Evolutionary conservation across 2,113 vertebrate genomes (phyloP).

Genomic region (Geococcyx californianus): DNA sequence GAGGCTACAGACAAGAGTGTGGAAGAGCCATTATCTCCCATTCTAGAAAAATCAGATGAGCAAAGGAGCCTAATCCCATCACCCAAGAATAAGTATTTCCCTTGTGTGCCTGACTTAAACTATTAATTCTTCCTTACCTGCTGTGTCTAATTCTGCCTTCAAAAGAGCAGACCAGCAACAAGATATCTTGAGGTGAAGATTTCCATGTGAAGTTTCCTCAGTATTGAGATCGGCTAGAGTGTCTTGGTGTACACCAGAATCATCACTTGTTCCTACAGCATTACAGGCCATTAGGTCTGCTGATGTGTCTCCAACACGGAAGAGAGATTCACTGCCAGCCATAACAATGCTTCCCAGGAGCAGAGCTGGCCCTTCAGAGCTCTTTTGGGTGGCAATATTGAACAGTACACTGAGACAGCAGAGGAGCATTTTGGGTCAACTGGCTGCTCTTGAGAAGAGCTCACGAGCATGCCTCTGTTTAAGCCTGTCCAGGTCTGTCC

Average conservation of each 20-base stretch:
- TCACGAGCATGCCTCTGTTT: background rate
- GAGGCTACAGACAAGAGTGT: background rate
- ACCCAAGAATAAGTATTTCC: background rate
- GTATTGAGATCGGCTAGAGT: background rate
- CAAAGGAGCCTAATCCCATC: background rate
- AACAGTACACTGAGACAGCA: background rate
- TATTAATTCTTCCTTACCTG: background rate
- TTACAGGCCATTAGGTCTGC: background rate
- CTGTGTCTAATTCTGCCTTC: background rate
- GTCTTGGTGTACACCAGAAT: background rate
- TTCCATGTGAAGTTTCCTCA: background rate
- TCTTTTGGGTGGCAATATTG: background rate
- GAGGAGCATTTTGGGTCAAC: background rate
- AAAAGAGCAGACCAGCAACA: background rate
- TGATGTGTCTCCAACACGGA: accelerated
- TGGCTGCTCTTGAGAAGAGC: background rate
- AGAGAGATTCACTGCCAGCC: background rate
- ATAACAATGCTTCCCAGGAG: background rate
- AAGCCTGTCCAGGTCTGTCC: background rate
- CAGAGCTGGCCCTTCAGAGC: background rate
- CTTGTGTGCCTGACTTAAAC: background rate
- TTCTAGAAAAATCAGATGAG: background rate
- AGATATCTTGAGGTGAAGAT: background rate
- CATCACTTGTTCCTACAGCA: background rate
- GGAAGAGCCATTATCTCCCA: background rate